Percentiles rank a stretch among this genome's conserved stretches.
phyloP scores from a whole-genome alignment of 2,888 invertebrate species.

The Griposia aprilina region DNA sequence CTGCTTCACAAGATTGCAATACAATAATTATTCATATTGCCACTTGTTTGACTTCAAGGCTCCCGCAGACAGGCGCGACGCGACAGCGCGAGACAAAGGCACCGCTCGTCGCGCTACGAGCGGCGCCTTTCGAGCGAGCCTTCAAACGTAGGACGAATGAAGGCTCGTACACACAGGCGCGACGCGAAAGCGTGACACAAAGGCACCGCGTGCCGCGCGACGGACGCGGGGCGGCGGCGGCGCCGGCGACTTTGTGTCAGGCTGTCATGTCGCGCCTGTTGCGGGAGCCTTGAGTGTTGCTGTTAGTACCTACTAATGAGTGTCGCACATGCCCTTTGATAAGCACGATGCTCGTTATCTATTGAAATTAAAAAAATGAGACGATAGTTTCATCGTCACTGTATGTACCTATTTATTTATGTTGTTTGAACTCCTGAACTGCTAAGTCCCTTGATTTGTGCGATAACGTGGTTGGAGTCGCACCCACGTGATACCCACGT shows the following conservation, averaged over 20 bases:
- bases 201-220: too few species aligned
- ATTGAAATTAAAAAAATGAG: neutral
- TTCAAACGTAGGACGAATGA: too few species aligned
- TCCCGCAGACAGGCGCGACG: too few species aligned
- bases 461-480: constrained; percentile 1
- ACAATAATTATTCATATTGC: neutral
- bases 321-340: constrained; percentile 13
- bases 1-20: neutral
- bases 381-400: neutral
- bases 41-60: neutral
- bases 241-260: too few species aligned
- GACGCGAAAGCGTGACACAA: too few species aligned
- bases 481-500: neutral
- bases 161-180: too few species aligned
- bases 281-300: too few species aligned
- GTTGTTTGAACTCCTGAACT: constrained; percentile 26
- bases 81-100: too few species aligned
- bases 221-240: too few species aligned
- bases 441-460: constrained; percentile 1
- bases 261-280: too few species aligned
- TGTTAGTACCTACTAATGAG: neutral
- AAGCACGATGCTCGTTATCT: constrained; percentile 15
- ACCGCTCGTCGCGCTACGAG: too few species aligned
- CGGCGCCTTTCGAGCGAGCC: too few species aligned
- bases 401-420: neutral